Conservation (phyloP, 1,140 invertebrate genomes). For the Rhagoletis zephyria region DNA sequence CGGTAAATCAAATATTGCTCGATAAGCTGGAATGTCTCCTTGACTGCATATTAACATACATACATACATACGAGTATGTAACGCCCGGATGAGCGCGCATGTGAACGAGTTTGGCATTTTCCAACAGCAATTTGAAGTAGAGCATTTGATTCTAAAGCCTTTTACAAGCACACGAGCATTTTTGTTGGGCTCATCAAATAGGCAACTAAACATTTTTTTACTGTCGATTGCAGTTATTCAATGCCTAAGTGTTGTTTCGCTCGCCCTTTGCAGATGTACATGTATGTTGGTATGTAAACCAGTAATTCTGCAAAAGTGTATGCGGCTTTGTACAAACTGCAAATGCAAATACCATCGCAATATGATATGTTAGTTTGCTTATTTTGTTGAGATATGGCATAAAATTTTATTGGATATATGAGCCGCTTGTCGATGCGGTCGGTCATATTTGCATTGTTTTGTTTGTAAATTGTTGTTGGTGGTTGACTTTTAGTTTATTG, state of each 20-base stretch:
- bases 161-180: not conserved
- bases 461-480: not conserved
- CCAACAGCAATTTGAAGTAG: not conserved
- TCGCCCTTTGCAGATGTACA: not conserved
- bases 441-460: not conserved
- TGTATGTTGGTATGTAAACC: not conserved
- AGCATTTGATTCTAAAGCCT: not conserved
- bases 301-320: not conserved
- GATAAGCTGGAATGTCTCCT: not conserved
- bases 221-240: not conserved
- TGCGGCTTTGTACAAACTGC: not conserved
- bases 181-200: not conserved
- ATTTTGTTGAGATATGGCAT: constrained; percentile 38
- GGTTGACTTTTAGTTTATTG: not conserved
- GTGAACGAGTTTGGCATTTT: not conserved
- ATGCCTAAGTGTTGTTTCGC: not conserved
- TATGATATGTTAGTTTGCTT: constrained; percentile 18
- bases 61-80: not conserved
- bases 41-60: not conserved
- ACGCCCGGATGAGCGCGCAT: not conserved
- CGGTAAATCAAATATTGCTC: not conserved
- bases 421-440: not conserved
- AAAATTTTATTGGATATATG: constrained; percentile 4
- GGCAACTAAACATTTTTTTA: not conserved
- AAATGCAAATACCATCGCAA: constrained; percentile 37